Evolutionary conservation across 2,888 invertebrate species (phyloP).

Genomic region (Oxycera nigricornis): DNA sequence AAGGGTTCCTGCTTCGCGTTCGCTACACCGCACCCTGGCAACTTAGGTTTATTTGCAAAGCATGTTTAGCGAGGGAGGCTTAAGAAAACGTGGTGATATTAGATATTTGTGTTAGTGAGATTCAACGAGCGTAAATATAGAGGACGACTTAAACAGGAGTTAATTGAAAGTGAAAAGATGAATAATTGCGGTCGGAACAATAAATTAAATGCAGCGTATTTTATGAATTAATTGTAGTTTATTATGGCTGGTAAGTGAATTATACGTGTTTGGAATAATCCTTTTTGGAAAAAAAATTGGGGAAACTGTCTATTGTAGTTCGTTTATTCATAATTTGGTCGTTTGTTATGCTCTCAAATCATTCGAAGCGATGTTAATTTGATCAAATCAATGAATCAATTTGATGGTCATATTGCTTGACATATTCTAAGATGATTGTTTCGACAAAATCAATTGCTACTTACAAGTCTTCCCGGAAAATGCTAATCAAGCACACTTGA

Average conservation of each 20-base stretch:
- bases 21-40: slow-evolving; percentile 31
- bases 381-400: too few species aligned
- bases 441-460: too few species aligned
- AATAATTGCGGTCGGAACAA: slow-evolving; percentile 51
- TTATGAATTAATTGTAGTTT: slow-evolving; percentile 43
- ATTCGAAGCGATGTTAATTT: too few species aligned
- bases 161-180: slow-evolving; percentile 53
- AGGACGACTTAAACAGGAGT: slow-evolving; percentile 47
- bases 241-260: slow-evolving; percentile 11
- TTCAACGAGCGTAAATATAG: slow-evolving; percentile 15
- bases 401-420: too few species aligned
- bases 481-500: slow-evolving; percentile 16
- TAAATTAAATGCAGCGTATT: slow-evolving; percentile 48
- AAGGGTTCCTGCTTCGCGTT: slow-evolving; percentile 29
- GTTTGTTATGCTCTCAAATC: too few species aligned
- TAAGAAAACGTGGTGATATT: neutral
- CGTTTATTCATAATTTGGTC: too few species aligned
- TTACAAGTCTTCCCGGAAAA: neutral
- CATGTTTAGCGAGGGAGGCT: slow-evolving; percentile 42
- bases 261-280: neutral
- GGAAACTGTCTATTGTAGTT: too few species aligned
- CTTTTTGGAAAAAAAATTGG: too few species aligned
- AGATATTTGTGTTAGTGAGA: slow-evolving; percentile 11
- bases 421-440: too few species aligned
- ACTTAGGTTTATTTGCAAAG: slow-evolving; percentile 50